phyloP scores from a whole-genome alignment of 2,888 invertebrate genomes.

The Boloria selene region DNA sequence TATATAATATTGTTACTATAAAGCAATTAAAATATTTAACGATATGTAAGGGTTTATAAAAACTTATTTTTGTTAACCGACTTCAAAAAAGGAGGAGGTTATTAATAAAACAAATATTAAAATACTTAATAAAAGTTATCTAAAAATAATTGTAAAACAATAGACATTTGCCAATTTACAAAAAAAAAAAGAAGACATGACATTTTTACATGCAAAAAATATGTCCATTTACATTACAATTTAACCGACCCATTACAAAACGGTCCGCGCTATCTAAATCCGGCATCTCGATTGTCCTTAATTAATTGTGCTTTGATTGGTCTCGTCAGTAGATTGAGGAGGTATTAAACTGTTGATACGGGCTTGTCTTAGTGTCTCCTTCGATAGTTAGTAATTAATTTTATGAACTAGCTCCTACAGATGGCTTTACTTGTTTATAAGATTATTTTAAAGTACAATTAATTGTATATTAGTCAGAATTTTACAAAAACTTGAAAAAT shows the following conservation, averaged over 20 bases:
- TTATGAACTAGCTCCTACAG: background rate
- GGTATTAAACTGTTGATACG: slow-evolving; percentile 61
- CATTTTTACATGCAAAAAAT: background rate
- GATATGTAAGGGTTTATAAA: too few species aligned
- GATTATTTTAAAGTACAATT: background rate
- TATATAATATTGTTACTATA: too few species aligned
- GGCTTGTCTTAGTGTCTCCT: slow-evolving; percentile 10
- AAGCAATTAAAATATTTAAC: too few species aligned
- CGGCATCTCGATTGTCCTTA: slow-evolving; percentile 46
- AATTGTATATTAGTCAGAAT: background rate
- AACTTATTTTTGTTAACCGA: too few species aligned
- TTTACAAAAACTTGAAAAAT: background rate
- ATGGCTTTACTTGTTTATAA: background rate
- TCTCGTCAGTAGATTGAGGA: slow-evolving; percentile 59
- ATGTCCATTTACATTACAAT: background rate
- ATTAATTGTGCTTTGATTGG: slow-evolving; percentile 70
- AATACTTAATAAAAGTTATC: too few species aligned
- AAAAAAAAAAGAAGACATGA: background rate
- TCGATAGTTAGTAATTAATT: slow-evolving; percentile 9
- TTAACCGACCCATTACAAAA: slow-evolving; percentile 16
- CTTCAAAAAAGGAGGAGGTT: too few species aligned
- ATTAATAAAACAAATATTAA: too few species aligned
- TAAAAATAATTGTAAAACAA: background rate
- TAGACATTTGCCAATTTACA: background rate
- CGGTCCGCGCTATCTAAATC: slow-evolving; percentile 25